Conservation (phyloP, 1,140 invertebrate genomes). For the Mya arenaria region DNA sequence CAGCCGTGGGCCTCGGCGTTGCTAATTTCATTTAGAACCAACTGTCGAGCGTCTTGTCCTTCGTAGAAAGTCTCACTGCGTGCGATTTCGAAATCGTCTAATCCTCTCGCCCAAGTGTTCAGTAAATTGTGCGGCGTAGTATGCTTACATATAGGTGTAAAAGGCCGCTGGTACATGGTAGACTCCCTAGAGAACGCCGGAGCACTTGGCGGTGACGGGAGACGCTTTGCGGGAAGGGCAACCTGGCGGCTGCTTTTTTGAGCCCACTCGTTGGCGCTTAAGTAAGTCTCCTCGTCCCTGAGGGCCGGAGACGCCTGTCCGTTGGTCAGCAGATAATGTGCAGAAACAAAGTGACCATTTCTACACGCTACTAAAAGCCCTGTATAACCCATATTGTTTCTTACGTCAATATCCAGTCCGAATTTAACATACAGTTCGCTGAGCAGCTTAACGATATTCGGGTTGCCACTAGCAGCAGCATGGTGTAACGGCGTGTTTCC, state of each 20-base stretch:
- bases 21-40: slow-evolving; percentile 69
- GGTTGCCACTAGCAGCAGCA: slow-evolving; percentile 72
- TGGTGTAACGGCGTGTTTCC: slow-evolving; percentile 77
- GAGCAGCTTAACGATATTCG: slow-evolving; percentile 68
- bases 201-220: slow-evolving; percentile 45
- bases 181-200: slow-evolving; percentile 68
- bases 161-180: slow-evolving; percentile 69
- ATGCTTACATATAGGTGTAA: slow-evolving; percentile 60
- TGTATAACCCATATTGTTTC: slow-evolving; percentile 78
- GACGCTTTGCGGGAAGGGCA: slow-evolving; percentile 29
- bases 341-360: slow-evolving; percentile 75
- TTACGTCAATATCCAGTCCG: slow-evolving; percentile 72
- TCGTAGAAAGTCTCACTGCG: slow-evolving; percentile 67
- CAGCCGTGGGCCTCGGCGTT: slow-evolving; percentile 61
- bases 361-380: slow-evolving; percentile 75
- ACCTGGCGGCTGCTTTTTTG: slow-evolving; percentile 57
- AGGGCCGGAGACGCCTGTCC: slow-evolving; percentile 71
- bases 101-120: slow-evolving; percentile 26
- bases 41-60: slow-evolving; percentile 68
- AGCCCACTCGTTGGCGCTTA: slow-evolving; percentile 76
- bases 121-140: slow-evolving; percentile 34
- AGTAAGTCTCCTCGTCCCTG: slow-evolving; percentile 72
- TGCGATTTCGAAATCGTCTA: slow-evolving; percentile 37
- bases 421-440: slow-evolving; percentile 68
- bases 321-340: slow-evolving; percentile 69